Conservation (phyloP, 2,113 vertebrate genomes). For the Alligator mississippiensis region DNA sequence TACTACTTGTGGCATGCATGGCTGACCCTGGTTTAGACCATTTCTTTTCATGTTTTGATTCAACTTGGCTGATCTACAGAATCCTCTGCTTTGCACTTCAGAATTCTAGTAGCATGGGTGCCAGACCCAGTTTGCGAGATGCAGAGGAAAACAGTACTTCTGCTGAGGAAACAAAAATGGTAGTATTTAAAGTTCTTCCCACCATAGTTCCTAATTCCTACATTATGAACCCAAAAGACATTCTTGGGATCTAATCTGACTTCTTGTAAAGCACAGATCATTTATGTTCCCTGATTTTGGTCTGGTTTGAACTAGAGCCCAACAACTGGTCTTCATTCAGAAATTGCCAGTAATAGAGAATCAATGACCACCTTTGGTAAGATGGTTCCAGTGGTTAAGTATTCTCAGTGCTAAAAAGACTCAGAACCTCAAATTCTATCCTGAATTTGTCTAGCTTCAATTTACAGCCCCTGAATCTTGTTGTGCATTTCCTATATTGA, state of each 20-base stretch:
- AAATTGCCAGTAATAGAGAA: not conserved
- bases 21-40: not conserved
- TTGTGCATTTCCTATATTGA: not conserved
- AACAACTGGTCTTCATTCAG: no score
- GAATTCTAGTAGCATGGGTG: not conserved
- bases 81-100: not conserved
- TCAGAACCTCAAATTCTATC: not conserved
- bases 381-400: not conserved
- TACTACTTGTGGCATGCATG: no score
- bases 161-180: not conserved
- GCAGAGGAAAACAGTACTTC: not conserved
- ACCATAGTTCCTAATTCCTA: conserved; percentile 20
- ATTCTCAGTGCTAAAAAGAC: not conserved
- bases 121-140: not conserved
- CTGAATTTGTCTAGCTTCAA: not conserved
- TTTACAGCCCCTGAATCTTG: not conserved
- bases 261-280: not conserved
- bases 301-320: conserved; percentile 23
- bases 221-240: not conserved
- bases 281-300: conserved; percentile 19
- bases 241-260: not conserved
- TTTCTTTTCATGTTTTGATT: not conserved
- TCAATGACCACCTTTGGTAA: not conserved
- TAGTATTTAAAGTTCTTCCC: conserved; percentile 9
- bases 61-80: not conserved